These are phyloP conservation scores for Patella caerulea DNA, from an alignment of 2,888 invertebrate genomes.

Conservation along the genomic window DNA sequence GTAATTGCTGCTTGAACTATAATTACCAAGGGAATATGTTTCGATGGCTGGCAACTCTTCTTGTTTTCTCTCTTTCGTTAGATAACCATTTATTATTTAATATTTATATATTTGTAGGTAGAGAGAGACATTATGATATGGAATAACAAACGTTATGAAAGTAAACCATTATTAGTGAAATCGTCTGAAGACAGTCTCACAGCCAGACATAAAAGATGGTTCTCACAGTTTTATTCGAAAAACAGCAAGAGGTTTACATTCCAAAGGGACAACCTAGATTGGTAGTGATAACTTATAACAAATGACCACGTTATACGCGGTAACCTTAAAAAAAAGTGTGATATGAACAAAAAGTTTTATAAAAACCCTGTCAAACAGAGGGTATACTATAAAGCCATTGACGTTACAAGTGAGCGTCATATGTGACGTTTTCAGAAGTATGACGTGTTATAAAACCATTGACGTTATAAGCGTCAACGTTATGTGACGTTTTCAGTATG, in stretches of 20 bases:
- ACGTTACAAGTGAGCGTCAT: too few relatives aligned
- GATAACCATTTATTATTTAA: neutral
- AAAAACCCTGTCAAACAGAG: too few relatives aligned
- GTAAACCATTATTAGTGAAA: constrained; percentile 81
- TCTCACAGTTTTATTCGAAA: constrained; percentile 85
- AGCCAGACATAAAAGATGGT: constrained; percentile 85
- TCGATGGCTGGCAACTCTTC: neutral
- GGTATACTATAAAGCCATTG: too few relatives aligned
- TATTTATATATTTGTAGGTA: constrained; percentile 76
- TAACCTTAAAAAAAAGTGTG: too few relatives aligned
- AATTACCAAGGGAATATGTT: neutral
- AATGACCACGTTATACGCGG: too few relatives aligned
- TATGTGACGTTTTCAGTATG: too few relatives aligned
- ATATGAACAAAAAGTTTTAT: too few relatives aligned
- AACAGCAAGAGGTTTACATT: constrained; percentile 75
- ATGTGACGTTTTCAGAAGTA: too few relatives aligned
- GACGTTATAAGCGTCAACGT: too few relatives aligned
- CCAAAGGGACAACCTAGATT: constrained; percentile 55
- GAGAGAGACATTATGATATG: constrained; percentile 88
- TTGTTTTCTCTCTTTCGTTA: neutral
- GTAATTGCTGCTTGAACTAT: too few relatives aligned
- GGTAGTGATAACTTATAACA: constrained; percentile 34
- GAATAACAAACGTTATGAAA: constrained; percentile 86
- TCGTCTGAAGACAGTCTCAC: constrained; percentile 80
- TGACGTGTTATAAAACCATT: too few relatives aligned